Percentiles rank a stretch among this genome's conserved stretches.
These are phyloP conservation scores for Festucalex cinctus DNA, from an alignment of 2,113 vertebrate species.

Conservation along the genomic window DNA sequence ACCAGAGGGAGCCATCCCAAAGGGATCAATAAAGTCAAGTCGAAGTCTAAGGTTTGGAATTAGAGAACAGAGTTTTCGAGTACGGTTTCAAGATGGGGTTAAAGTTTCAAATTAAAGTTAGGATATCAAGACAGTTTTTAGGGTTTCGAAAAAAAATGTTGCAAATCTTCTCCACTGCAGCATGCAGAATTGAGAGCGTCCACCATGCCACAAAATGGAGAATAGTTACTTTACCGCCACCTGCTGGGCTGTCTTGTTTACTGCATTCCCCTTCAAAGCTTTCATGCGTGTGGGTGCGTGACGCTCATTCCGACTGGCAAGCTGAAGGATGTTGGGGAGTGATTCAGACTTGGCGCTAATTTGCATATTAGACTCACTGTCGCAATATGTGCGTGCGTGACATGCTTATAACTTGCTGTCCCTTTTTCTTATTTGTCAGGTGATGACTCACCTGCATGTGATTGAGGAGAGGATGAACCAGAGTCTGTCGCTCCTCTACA, in stretches of 20 bases:
- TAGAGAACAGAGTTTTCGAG: too few relatives aligned
- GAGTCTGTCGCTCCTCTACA: slow-evolving; percentile 94
- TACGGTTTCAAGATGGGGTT: too few relatives aligned
- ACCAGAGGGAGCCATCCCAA: too few relatives aligned
- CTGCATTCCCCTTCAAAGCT: background rate
- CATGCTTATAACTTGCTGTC: background rate
- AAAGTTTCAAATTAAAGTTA: too few relatives aligned
- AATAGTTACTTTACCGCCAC: background rate
- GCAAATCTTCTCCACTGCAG: background rate
- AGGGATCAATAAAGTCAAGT: too few relatives aligned
- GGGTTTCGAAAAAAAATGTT: too few relatives aligned
- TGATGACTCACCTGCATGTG: slow-evolving; percentile 98
- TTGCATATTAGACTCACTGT: slow-evolving; percentile 32
- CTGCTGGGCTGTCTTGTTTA: background rate
- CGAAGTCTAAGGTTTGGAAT: too few relatives aligned
- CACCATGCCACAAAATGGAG: background rate
- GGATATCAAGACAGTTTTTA: too few relatives aligned
- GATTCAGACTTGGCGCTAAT: slow-evolving; percentile 19
- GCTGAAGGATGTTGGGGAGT: slow-evolving; percentile 35
- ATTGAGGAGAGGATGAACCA: slow-evolving; percentile 98
- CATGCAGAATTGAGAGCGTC: background rate
- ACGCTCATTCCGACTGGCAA: slow-evolving; percentile 24
- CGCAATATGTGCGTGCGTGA: background rate
- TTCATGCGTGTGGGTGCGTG: background rate
- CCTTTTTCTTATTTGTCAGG: slow-evolving; percentile 65